Conservation (phyloP, 2,113 vertebrate genomes). For the Myrmecophaga tridactyla region DNA sequence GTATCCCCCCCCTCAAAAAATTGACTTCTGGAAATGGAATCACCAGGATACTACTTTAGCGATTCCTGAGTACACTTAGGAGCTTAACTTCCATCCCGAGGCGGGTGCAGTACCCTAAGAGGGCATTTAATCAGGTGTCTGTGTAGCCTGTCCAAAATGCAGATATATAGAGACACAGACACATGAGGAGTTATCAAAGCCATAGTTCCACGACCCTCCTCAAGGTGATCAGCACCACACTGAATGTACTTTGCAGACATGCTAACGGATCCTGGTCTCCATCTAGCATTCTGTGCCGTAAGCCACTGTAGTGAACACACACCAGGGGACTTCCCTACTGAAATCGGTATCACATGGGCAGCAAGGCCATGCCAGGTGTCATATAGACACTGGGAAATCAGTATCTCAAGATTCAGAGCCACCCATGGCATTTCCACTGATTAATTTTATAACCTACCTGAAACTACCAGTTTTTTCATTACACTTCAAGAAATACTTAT, state of each 20-base stretch:
- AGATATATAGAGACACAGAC: background rate
- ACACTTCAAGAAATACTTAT: background rate
- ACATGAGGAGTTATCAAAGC: background rate
- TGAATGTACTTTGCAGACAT: background rate
- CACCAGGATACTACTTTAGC: background rate
- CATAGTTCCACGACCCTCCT: background rate
- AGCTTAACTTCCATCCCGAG: background rate
- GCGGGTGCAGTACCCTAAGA: background rate
- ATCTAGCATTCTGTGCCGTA: background rate
- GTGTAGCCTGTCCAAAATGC: background rate
- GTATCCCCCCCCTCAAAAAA: no score
- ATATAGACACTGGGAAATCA: background rate
- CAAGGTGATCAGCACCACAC: background rate
- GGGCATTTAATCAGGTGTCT: no score
- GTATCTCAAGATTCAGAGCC: background rate
- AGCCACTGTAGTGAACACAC: background rate
- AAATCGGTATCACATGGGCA: background rate
- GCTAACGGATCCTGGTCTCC: background rate
- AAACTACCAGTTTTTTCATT: background rate
- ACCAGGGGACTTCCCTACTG: background rate
- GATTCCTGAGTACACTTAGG: background rate
- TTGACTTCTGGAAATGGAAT: background rate
- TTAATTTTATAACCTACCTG: background rate
- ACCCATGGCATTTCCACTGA: background rate
- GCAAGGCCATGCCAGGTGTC: fast-evolving